Evolutionary conservation across 2,888 invertebrate genomes (phyloP), one percentile per base, ranked within the genome.

Genomic region (Cheilosia vernalis): DNA sequence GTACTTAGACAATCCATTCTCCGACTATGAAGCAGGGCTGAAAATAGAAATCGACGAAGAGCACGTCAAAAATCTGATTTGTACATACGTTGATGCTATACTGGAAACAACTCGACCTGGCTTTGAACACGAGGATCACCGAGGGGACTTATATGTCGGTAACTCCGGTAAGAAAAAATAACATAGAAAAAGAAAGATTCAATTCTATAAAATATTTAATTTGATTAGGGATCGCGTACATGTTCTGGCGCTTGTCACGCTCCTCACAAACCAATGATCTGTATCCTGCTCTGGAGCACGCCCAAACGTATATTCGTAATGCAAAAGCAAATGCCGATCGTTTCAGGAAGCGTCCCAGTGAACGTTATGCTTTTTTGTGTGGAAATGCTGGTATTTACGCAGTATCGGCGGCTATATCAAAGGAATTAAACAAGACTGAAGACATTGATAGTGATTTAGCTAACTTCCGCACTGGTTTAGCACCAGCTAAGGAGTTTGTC

Each of bases 331-430:
- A 93, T 70, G 92, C 93, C 9, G 89, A 91, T n/a, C 91, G 90
- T n/a, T 91, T 90, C 81, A 91, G 91, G 55, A 93, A 81, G 90
- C 93, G 89, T 88, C 92, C 89, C 47, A 92, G 93, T n/a, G 95
- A 95, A 80, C 93, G 94, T 58, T 95, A 95, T 15, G 94, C 95
- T 0, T 96, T 97, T 91, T 91, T 97, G 15, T 93, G 96, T n/a
- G 97, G 97, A 2, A 95, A 95, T 89, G 95, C 95, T 10, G 97
- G 97, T 0, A 94, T 96, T 4, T 95, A 95, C 89, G 96, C 96
- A 1, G 92, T 97, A 2, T 95, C 95, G 0, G 93, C 95, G 0
- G 95, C 94, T 27, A 90, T 96, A 21, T 94, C 93, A 27, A 90
- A 90, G 33, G 89, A 93, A 2, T 89, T 92, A 2, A 89, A 90